A percentile compares a stretch with the other conserved stretches of the same genome.
Conservation (phyloP, 2,113 vertebrate species). For the Rostratula benghalensis region DNA sequence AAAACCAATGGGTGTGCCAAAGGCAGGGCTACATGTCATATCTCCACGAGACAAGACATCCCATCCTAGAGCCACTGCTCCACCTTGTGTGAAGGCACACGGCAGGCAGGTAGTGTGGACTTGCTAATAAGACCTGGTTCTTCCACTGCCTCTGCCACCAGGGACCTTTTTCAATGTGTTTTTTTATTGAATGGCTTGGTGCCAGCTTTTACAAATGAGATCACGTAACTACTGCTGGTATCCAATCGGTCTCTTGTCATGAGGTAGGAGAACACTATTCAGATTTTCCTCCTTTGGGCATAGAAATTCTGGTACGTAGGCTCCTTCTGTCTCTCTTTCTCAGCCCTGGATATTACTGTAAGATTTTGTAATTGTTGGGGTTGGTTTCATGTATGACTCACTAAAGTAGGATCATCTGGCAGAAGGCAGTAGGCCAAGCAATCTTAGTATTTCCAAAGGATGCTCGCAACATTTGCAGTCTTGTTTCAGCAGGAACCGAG, state of each 20-base stretch:
- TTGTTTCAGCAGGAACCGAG: neutral
- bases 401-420: neutral
- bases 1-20: neutral
- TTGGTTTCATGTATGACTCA: neutral
- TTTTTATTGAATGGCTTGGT: neutral
- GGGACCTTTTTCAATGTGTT: neutral
- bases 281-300: neutral
- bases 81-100: neutral
- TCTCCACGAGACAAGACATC: neutral
- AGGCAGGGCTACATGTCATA: neutral
- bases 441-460: neutral
- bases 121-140: neutral
- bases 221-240: neutral
- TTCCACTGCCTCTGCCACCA: neutral
- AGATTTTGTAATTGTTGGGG: neutral
- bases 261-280: neutral
- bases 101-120: neutral
- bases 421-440: neutral
- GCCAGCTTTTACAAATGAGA: neutral
- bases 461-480: neutral
- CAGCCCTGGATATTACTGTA: neutral
- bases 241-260: neutral
- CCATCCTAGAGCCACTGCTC: neutral
- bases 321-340: neutral
- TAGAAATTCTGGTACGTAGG: neutral